A percentile compares a stretch with the other conserved stretches of the same genome.
Conservation (phyloP, 1,140 invertebrate genomes). For the Ericerus pela region DNA sequence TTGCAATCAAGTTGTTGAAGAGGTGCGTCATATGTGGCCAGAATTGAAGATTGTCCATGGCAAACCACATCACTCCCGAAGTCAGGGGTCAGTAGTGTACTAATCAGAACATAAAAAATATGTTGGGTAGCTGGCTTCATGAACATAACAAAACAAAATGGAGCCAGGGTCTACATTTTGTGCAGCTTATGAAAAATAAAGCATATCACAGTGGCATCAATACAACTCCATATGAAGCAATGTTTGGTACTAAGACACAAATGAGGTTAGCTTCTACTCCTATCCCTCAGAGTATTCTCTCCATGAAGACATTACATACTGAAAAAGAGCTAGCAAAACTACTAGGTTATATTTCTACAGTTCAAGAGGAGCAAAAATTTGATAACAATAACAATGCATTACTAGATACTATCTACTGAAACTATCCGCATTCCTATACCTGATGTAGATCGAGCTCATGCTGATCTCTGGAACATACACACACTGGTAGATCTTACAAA, state of each 20-base stretch:
- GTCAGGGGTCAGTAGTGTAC: constrained; percentile 28
- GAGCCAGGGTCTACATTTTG: constrained; percentile 24
- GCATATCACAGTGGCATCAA: constrained; percentile 24
- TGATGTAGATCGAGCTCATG: too few relatives aligned
- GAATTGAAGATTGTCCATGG: constrained; percentile 22
- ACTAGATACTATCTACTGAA: too few relatives aligned
- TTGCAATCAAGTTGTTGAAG: constrained; percentile 10
- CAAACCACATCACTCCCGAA: constrained; percentile 26
- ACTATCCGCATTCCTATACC: too few relatives aligned
- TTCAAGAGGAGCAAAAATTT: too few relatives aligned
- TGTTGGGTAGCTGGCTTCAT: constrained; percentile 28
- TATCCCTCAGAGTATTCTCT: not conserved
- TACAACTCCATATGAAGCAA: too few relatives aligned
- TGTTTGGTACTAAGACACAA: constrained; percentile 17
- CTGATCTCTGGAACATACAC: too few relatives aligned
- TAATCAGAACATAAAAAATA: constrained; percentile 32
- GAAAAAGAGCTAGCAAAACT: too few relatives aligned
- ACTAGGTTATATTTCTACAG: too few relatives aligned
- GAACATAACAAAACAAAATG: constrained; percentile 25
- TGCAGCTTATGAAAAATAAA: too few relatives aligned
- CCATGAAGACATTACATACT: not conserved
- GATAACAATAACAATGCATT: too few relatives aligned
- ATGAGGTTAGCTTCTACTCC: constrained; percentile 1
- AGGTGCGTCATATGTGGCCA: constrained; percentile 14
- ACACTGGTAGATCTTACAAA: too few relatives aligned